Percentiles rank a stretch among this genome's conserved stretches.
phyloP scores from a whole-genome alignment of 1,140 invertebrate species.

The Bombus confusus region DNA sequence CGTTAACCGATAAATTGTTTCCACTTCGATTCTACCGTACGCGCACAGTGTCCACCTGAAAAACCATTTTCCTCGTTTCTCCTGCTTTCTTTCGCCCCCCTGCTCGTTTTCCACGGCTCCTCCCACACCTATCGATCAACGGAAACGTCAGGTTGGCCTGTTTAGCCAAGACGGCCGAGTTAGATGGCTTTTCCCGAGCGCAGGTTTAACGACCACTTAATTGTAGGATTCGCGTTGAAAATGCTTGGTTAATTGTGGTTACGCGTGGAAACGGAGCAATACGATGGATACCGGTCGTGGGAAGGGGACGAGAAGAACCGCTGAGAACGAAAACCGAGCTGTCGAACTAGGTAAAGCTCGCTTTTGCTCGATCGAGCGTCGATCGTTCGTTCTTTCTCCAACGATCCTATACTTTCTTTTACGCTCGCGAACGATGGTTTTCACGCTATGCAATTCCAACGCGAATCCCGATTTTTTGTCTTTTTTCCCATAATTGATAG shows the following conservation, averaged over 20 bases:
- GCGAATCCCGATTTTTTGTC: too few species aligned
- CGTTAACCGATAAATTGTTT: conserved; percentile 39
- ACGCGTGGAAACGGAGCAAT: conserved; percentile 49
- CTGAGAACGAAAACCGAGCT: not conserved
- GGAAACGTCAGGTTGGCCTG: not conserved
- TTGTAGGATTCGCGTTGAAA: conserved; percentile 49
- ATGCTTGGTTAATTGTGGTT: conserved; percentile 53
- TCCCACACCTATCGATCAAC: not conserved
- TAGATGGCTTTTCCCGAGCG: conserved; percentile 37
- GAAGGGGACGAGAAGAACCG: conserved; percentile 9
- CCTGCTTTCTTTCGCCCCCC: not conserved
- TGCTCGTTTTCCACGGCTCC: not conserved
- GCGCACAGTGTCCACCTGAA: not conserved
- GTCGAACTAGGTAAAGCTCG: not conserved
- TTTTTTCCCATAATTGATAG: too few species aligned
- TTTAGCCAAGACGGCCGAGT: conserved; percentile 4
- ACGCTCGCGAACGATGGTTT: not conserved
- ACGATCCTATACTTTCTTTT: too few species aligned
- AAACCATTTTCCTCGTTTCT: not conserved
- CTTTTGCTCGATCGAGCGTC: not conserved
- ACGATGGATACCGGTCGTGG: not conserved
- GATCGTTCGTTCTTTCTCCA: conserved; percentile 11
- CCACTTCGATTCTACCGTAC: not conserved
- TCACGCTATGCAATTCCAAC: not conserved
- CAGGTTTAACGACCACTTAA: conserved; percentile 61